Evolutionary conservation across 2,113 vertebrate species (phyloP).

Genomic region (Semicossyphus pulcher): DNA sequence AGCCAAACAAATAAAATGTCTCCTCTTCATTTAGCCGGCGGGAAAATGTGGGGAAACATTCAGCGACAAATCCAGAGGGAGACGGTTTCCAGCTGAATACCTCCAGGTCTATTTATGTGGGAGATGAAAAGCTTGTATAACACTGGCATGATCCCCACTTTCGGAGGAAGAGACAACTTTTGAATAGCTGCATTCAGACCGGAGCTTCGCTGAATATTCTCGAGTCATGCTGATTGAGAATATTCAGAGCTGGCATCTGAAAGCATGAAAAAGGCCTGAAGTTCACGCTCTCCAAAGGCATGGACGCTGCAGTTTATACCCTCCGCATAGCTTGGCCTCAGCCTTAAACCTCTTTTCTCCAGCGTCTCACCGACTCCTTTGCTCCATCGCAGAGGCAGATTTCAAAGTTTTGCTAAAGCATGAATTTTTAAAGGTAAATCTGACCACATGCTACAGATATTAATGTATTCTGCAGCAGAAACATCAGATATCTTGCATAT

Average conservation of each 20-base stretch:
- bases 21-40: constrained; percentile 62
- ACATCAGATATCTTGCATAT: constrained; percentile 47
- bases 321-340: constrained; percentile 14
- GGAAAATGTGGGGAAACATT: constrained; percentile 40
- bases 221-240: constrained; percentile 34
- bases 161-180: constrained; percentile 25
- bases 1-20: constrained; percentile 60
- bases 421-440: constrained; percentile 67
- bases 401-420: constrained; percentile 62
- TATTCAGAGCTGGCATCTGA: constrained; percentile 32
- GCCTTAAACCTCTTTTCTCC: constrained; percentile 32
- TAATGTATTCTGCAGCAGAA: constrained; percentile 56
- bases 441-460: constrained; percentile 59
- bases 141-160: constrained; percentile 33
- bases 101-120: constrained; percentile 58
- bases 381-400: constrained; percentile 27
- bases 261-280: constrained; percentile 31
- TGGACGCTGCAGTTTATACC: constrained; percentile 40
- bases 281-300: constrained; percentile 53
- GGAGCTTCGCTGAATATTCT: constrained; percentile 25
- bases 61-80: constrained; percentile 57
- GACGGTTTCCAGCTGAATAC: constrained; percentile 57
- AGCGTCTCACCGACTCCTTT: not conserved
- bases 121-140: constrained; percentile 60
- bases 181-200: constrained; percentile 31